phyloP scores from a whole-genome alignment of 2,797 vertebrate species.

The Apogon talboti region DNA sequence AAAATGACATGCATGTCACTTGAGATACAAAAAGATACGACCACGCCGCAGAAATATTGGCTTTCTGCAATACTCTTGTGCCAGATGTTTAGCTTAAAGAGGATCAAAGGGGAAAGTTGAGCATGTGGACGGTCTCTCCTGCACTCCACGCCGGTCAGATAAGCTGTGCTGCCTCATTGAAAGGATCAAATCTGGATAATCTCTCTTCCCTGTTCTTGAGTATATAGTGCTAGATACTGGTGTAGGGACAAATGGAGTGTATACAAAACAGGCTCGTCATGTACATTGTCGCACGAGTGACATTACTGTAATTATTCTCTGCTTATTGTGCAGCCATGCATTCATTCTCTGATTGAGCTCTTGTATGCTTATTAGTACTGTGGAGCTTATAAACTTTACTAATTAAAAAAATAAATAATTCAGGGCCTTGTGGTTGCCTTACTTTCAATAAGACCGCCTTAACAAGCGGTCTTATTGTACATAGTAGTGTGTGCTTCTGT shows the following conservation, averaged over 20 bases:
- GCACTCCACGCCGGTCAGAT: conserved; percentile 33
- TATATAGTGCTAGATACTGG: conserved; percentile 1
- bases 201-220: conserved; percentile 45
- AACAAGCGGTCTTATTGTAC: background rate
- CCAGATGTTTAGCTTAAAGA: conserved; percentile 67
- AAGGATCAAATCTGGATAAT: conserved; percentile 64
- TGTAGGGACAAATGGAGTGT: conserved; percentile 16
- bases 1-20: background rate
- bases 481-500: background rate
- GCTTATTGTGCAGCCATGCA: background rate
- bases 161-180: conserved; percentile 50
- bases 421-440: too few species aligned
- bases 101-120: conserved; percentile 48
- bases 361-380: background rate
- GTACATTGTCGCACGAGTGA: background rate
- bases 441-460: too few species aligned
- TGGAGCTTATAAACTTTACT: too few species aligned
- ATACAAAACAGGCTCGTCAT: conserved; percentile 12
- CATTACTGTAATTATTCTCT: background rate
- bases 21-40: too few species aligned
- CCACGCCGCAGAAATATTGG: conserved; percentile 16
- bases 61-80: conserved; percentile 34
- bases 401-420: too few species aligned
- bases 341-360: background rate
- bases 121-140: conserved; percentile 37